These are phyloP conservation scores for Tetheella fluctuosa DNA, from an alignment of 2,888 invertebrate genomes.

Conservation along the genomic window DNA sequence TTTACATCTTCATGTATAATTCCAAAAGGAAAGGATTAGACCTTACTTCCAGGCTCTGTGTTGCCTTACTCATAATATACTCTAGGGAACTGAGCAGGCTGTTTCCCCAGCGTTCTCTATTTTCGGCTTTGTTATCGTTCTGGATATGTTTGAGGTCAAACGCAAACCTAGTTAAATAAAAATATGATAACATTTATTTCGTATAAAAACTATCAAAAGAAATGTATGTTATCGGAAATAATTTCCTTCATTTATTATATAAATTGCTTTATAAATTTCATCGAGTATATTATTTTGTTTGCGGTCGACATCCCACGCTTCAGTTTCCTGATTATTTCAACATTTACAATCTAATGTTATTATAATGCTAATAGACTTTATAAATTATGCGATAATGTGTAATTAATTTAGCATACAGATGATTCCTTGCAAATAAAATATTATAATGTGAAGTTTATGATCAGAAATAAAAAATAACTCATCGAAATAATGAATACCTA, in stretches of 20 bases:
- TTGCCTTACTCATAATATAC: too few relatives aligned
- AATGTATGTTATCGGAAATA: not conserved
- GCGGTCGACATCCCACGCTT: constrained; percentile 3
- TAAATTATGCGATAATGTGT: constrained; percentile 10
- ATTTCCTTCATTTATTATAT: not conserved
- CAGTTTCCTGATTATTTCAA: not conserved
- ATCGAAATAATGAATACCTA: too few relatives aligned
- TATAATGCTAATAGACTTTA: constrained; percentile 4
- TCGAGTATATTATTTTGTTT: not conserved
- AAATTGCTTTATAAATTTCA: not conserved
- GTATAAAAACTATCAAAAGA: too few relatives aligned
- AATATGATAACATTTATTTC: too few relatives aligned
- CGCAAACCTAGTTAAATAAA: too few relatives aligned
- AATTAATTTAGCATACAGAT: constrained; percentile 8
- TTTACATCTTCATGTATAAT: too few relatives aligned
- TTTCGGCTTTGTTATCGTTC: too few relatives aligned
- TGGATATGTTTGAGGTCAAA: too few relatives aligned
- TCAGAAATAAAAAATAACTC: not conserved
- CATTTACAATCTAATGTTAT: not conserved
- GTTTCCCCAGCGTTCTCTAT: too few relatives aligned
- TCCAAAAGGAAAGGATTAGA: too few relatives aligned
- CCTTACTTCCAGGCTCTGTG: too few relatives aligned
- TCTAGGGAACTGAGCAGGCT: too few relatives aligned
- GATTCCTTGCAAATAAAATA: not conserved
- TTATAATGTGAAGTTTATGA: not conserved